A percentile compares a stretch with the other conserved stretches of the same genome.
phyloP scores from a whole-genome alignment of 2,888 invertebrate genomes.

The Epsilonema sp. region DNA sequence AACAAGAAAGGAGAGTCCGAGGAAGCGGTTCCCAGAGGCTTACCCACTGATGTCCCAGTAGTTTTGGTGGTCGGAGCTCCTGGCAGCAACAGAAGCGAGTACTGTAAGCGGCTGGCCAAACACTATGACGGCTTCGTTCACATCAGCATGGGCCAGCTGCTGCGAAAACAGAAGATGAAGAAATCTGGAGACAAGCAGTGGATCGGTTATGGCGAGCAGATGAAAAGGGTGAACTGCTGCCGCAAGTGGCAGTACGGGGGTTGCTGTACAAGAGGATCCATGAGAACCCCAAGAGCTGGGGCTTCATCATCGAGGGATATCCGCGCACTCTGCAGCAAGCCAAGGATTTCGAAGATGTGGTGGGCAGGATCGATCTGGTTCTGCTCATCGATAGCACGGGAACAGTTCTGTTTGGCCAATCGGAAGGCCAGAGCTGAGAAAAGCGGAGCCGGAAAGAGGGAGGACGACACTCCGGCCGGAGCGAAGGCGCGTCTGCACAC shows the following conservation, averaged over 20 bases:
- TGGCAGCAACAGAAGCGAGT: constrained; percentile 21
- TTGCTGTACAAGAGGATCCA: constrained; percentile 26
- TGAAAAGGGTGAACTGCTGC: no score
- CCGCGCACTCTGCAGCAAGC: constrained; percentile 32
- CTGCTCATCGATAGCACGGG: constrained; percentile 76
- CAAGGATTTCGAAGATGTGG: constrained; percentile 24
- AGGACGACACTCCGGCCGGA: constrained; percentile 67
- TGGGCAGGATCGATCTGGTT: constrained; percentile 43
- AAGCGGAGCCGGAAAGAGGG: constrained; percentile 40
- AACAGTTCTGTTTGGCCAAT: constrained; percentile 34
- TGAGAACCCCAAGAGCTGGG: constrained; percentile 24
- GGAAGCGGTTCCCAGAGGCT: constrained; percentile 12
- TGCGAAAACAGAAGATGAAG: constrained; percentile 24
- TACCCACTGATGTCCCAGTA: constrained; percentile 22
- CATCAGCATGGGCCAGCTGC: constrained; percentile 26
- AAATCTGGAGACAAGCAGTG: constrained; percentile 21
- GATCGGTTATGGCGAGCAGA: constrained; percentile 25
- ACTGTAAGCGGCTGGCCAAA: constrained; percentile 19
- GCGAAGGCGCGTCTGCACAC: constrained; percentile 60
- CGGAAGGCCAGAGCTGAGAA: constrained; percentile 14
- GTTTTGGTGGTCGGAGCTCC: constrained; percentile 25
- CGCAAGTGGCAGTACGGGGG: no score
- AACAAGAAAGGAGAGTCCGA: no score
- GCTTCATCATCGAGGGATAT: constrained; percentile 35
- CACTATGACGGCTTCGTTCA: constrained; percentile 27